Evolutionary conservation across 1,140 invertebrate genomes (phyloP).

Genomic region (Mactra quadrangularis): DNA sequence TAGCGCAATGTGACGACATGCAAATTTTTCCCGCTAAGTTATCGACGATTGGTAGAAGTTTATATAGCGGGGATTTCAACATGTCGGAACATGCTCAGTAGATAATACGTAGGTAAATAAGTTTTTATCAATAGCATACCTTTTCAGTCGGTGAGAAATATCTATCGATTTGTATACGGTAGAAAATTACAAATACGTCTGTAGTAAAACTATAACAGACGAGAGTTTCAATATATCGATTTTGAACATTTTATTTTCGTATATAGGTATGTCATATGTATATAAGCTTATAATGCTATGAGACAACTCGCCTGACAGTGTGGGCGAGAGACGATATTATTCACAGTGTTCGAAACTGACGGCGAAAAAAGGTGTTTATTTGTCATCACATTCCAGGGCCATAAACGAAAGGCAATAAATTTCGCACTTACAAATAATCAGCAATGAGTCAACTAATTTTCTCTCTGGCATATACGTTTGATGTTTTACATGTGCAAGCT

Average conservation of each 20-base stretch:
- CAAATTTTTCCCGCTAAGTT: slow-evolving; percentile 51
- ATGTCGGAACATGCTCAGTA: slow-evolving; percentile 23
- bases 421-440: too few species aligned
- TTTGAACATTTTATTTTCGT: slow-evolving; percentile 37
- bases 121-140: slow-evolving; percentile 54
- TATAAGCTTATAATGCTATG: too few species aligned
- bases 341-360: too few species aligned
- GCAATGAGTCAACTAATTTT: too few species aligned
- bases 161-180: slow-evolving; percentile 19
- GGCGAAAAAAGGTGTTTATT: too few species aligned
- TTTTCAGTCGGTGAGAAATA: slow-evolving; percentile 23
- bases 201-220: slow-evolving; percentile 12
- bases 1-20: slow-evolving; percentile 46
- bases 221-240: slow-evolving; percentile 28
- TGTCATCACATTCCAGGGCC: too few species aligned
- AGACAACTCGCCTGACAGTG: too few species aligned
- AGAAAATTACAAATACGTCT: slow-evolving; percentile 33
- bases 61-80: slow-evolving; percentile 36
- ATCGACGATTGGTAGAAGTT: slow-evolving; percentile 50
- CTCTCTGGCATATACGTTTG: too few species aligned
- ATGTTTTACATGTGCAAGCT: too few species aligned
- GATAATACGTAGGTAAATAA: slow-evolving; percentile 46
- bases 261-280: slow-evolving; percentile 4
- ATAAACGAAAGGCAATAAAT: too few species aligned
- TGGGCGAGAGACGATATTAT: too few species aligned